Evolutionary conservation across 1,140 invertebrate genomes (phyloP), one percentile per base, ranked within the genome.

Genomic region (Andricus grossulariae): DNA sequence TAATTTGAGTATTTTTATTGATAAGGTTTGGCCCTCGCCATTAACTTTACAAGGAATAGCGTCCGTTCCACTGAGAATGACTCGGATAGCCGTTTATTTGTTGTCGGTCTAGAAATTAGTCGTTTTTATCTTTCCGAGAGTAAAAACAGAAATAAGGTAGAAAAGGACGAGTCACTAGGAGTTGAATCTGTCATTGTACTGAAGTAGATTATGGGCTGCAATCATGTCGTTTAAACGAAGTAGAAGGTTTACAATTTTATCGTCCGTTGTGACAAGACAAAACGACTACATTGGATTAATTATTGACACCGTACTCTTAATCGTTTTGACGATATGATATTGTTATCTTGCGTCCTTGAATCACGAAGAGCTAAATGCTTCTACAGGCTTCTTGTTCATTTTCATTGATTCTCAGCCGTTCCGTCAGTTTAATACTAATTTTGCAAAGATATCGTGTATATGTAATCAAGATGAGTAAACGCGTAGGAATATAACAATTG

Each of bases 401-500:
- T 78, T 66, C 71, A 79, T 79, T 71, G 32, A 79, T 79, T 81
- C 76, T 79, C 77, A 75, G 76, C 71, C 60, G 57, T 74, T 81
- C 75, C 73, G 76, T 80, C 79, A 72, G 79, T 74, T 80, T 77
- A 75, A 57, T 54, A 76, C 55, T 74, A 80, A 71, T 74, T 78
- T 81, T 77, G 72, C 39, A 74, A 80, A 72, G 21, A 72, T 74
- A 76, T 84, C 82, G 81, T 85, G 80, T 82, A 78, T 73, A 81
- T 83, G 80, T 85, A 86, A 85, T 81, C 82, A 78, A 80, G 75
- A 74, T 75, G 72, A 76, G 74, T 79, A 77, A 50, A 81, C 80
- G 75, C 78, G 55, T 81, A 81, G 72, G 75, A 70, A 84, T 74
- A 83, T 86, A 85, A 88, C 77, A 86, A 86, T 86, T 85, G 85